Conservation (phyloP, 2,888 invertebrate genomes). For the Coleophora deauratella region DNA sequence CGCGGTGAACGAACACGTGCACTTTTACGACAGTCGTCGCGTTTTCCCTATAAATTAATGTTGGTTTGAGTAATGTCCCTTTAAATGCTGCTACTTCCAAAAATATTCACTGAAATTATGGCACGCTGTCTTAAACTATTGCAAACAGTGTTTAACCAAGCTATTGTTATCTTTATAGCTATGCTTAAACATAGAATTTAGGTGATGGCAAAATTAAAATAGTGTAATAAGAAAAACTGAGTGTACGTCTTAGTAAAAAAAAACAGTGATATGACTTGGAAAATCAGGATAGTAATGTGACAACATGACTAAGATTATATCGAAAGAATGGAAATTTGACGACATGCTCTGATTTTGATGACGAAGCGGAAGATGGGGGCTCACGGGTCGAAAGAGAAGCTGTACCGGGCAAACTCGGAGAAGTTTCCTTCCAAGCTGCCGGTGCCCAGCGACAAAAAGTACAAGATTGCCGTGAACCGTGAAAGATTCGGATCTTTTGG, state of each 20-base stretch:
- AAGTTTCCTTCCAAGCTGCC: conserved; percentile 70
- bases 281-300: conserved; percentile 21
- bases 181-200: conserved; percentile 9
- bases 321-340: conserved; percentile 27
- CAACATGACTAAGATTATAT: conserved; percentile 14
- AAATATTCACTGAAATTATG: conserved; percentile 26
- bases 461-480: conserved; percentile 75
- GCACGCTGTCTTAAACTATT: conserved; percentile 21
- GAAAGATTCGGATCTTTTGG: conserved; percentile 82
- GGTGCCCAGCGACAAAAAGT: conserved; percentile 73
- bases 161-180: conserved; percentile 5
- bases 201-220: too few species aligned
- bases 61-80: too few species aligned
- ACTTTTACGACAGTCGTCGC: conserved; percentile 21
- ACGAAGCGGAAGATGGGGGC: conserved; percentile 78
- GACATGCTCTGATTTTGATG: conserved; percentile 47
- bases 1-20: conserved; percentile 35
- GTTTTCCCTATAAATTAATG: conserved; percentile 1
- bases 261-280: conserved; percentile 37
- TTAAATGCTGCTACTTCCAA: too few species aligned
- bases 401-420: conserved; percentile 78
- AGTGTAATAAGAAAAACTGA: conserved; percentile 8
- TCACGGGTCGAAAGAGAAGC: conserved; percentile 84
- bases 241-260: conserved; percentile 13
- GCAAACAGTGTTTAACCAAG: conserved; percentile 7